Evolutionary conservation across 2,888 invertebrate species (phyloP).

Genomic region (Chydorus sphaericus): DNA sequence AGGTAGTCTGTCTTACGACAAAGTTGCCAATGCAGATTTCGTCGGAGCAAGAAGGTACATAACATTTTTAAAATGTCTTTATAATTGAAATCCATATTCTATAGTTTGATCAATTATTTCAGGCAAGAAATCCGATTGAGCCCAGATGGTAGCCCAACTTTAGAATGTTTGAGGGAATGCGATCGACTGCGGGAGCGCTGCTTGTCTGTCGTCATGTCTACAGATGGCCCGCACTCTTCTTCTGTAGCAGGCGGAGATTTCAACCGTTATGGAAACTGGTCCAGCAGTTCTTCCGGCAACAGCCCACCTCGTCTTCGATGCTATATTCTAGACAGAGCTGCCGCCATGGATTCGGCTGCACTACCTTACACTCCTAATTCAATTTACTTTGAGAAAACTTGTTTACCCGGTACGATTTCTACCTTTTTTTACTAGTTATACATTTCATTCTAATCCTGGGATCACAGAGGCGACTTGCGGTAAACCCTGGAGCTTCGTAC

Average conservation of each 20-base stretch:
- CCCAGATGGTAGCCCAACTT: constrained; percentile 27
- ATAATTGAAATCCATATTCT: background rate
- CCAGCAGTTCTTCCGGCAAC: background rate
- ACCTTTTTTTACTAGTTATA: background rate
- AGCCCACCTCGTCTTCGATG: constrained; percentile 25
- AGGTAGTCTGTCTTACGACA: constrained; percentile 27
- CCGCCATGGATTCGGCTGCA: constrained; percentile 26
- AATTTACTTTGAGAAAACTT: constrained; percentile 33
- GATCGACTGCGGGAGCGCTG: constrained; percentile 27
- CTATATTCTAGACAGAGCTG: constrained; percentile 29
- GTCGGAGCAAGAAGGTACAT: constrained; percentile 25
- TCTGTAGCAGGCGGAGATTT: background rate
- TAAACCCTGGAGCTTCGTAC: constrained; percentile 35
- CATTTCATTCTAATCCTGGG: background rate
- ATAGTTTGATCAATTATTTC: constrained; percentile 9
- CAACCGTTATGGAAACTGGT: constrained; percentile 20
- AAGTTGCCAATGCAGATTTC: constrained; percentile 27
- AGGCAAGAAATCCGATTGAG: constrained; percentile 26
- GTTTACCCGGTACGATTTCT: constrained; percentile 27
- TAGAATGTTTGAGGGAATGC: constrained; percentile 28
- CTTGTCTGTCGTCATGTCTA: constrained; percentile 25
- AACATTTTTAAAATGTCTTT: background rate
- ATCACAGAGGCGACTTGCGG: constrained; percentile 26
- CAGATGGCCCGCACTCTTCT: too few relatives aligned
- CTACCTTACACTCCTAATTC: constrained; percentile 28